Evolutionary conservation across 2,113 vertebrate genomes (phyloP).

Genomic region (Electrona antarctica): DNA sequence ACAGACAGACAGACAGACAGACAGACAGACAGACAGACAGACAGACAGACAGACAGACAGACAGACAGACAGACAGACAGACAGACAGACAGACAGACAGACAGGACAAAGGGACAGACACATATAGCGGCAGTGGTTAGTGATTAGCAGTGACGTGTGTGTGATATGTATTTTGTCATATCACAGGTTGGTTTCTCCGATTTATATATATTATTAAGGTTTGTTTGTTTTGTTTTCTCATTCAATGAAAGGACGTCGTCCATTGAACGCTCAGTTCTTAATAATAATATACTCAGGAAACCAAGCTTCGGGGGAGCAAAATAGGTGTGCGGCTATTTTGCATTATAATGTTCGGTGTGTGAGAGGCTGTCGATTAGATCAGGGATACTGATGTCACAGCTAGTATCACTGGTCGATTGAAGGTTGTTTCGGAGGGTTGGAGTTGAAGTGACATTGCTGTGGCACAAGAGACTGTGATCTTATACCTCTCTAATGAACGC

Average conservation of each 20-base stretch:
- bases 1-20: too few relatives aligned
- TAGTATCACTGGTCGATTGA: background rate
- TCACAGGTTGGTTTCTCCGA: conserved; percentile 31
- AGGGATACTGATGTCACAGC: background rate
- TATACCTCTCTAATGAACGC: background rate
- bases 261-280: conserved; percentile 23
- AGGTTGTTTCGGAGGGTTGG: conserved; percentile 14
- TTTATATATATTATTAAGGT: conserved; percentile 24
- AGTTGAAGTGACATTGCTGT: conserved; percentile 3
- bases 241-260: conserved; percentile 34
- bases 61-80: conserved; percentile 1
- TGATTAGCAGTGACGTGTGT: background rate
- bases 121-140: conserved; percentile 39
- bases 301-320: conserved; percentile 27
- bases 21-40: too few relatives aligned
- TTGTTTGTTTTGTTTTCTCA: background rate
- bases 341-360: background rate
- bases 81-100: conserved; percentile 2
- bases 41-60: too few relatives aligned
- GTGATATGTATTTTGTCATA: conserved; percentile 31
- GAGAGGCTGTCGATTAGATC: background rate
- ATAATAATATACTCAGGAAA: conserved; percentile 29
- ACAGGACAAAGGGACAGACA: conserved; percentile 30
- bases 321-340: conserved; percentile 17
- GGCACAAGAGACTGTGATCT: background rate